Conservation (phyloP, 2,113 vertebrate genomes). For the Lampris megalopsis region DNA sequence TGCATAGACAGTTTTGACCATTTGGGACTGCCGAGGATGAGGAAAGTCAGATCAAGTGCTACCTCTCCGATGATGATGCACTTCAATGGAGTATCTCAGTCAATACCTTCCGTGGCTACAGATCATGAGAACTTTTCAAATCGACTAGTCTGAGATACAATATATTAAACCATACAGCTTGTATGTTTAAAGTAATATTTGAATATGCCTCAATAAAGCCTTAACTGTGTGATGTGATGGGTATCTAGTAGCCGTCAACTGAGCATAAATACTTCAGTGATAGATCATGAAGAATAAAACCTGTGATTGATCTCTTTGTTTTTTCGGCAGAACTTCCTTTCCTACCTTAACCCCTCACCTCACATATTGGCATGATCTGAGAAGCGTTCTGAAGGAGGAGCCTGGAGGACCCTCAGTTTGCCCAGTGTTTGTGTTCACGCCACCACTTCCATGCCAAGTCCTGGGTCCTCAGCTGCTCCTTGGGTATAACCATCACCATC, state of each 20-base stretch:
- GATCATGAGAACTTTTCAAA: background rate
- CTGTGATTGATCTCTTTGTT: slow-evolving; percentile 1
- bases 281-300: background rate
- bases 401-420: slow-evolving; percentile 53
- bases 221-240: background rate
- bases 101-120: slow-evolving; percentile 6
- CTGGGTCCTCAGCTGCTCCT: slow-evolving; percentile 53
- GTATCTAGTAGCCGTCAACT: background rate
- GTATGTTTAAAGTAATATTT: background rate
- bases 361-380: slow-evolving; percentile 65
- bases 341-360: slow-evolving; percentile 65
- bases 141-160: background rate
- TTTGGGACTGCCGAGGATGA: slow-evolving; percentile 16
- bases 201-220: background rate
- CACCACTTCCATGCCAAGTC: slow-evolving; percentile 56
- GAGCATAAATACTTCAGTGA: background rate
- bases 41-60: slow-evolving; percentile 17
- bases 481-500: slow-evolving; percentile 37
- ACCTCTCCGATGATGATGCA: background rate
- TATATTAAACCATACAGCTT: background rate
- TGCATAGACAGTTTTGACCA: slow-evolving; percentile 6
- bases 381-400: slow-evolving; percentile 65
- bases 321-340: slow-evolving; percentile 68
- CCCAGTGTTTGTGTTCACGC: slow-evolving; percentile 39
- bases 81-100: slow-evolving; percentile 7